These are phyloP conservation scores for Sogatella furcifera DNA, from an alignment of 1,140 invertebrate species.

Conservation along the genomic window DNA sequence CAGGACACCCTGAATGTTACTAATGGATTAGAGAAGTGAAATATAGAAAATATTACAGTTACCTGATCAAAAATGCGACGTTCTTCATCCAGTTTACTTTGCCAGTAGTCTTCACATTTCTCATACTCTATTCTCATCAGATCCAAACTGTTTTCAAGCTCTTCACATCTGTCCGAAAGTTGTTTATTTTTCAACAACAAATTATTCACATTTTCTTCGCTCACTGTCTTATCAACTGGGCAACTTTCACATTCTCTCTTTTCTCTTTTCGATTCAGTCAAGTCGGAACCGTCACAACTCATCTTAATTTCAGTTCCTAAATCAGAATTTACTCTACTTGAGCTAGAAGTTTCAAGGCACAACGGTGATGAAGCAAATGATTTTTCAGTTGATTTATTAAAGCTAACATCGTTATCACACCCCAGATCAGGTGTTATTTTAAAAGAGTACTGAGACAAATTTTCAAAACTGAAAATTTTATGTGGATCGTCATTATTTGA, in stretches of 20 bases:
- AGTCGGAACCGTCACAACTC: not conserved
- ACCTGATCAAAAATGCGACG: slow-evolving; percentile 53
- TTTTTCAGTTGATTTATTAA: not conserved
- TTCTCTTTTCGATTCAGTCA: not conserved
- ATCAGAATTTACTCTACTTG: not conserved
- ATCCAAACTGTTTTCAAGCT: slow-evolving; percentile 60
- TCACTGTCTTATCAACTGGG: slow-evolving; percentile 2
- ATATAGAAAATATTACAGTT: not conserved
- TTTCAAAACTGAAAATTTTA: not conserved
- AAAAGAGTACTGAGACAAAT: not conserved
- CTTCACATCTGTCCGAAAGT: slow-evolving; percentile 43
- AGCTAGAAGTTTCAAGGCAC: not conserved
- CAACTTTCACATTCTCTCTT: not conserved
- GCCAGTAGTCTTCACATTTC: slow-evolving; percentile 77
- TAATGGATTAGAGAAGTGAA: no score
- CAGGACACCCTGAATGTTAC: no score
- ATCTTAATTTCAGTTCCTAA: not conserved
- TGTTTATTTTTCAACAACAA: slow-evolving; percentile 35
- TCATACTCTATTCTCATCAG: slow-evolving; percentile 64
- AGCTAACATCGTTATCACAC: not conserved
- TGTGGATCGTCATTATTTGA: not conserved
- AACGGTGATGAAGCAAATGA: not conserved
- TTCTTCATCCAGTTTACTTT: slow-evolving; percentile 63
- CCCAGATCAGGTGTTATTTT: not conserved
- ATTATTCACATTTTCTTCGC: slow-evolving; percentile 7